Percentiles rank a stretch among this genome's conserved stretches.
phyloP scores from a whole-genome alignment of 2,113 vertebrate genomes.

The Stegostoma tigrinum region DNA sequence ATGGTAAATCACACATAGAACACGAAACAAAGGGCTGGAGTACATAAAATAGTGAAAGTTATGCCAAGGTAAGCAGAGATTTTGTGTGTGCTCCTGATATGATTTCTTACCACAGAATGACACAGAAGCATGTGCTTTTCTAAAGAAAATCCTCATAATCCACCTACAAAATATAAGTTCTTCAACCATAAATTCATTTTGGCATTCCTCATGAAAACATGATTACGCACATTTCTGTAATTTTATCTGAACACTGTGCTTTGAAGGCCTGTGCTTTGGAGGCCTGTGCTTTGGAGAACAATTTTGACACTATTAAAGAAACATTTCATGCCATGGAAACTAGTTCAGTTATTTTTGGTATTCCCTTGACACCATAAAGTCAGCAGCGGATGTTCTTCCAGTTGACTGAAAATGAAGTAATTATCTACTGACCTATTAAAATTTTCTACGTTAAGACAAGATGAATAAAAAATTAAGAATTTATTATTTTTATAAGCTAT shows the following conservation, averaged over 20 bases:
- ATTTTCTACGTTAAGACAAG: not conserved
- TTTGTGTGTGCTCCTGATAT: not conserved
- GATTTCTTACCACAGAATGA: not conserved
- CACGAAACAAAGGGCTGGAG: not conserved
- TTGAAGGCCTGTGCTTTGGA: not conserved
- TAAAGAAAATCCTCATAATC: not conserved
- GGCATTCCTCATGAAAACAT: not conserved
- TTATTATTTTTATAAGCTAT: not conserved
- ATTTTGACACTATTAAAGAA: not conserved
- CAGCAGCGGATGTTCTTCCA: not conserved
- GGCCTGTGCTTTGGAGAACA: not conserved
- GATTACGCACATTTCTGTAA: not conserved
- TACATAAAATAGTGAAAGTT: not conserved
- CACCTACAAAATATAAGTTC: not conserved
- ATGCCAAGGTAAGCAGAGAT: not conserved
- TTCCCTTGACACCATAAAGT: not conserved
- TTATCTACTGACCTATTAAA: not conserved
- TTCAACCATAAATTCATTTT: not conserved
- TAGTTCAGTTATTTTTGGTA: conserved; percentile 5
- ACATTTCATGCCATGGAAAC: not conserved
- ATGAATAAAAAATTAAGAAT: not conserved
- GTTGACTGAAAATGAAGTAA: not conserved
- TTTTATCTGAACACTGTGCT: not conserved
- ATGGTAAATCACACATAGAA: not conserved
- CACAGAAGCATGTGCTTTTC: not conserved